Evolutionary conservation across 2,113 vertebrate species (phyloP).

Genomic region (Pachycephala philippinensis): DNA sequence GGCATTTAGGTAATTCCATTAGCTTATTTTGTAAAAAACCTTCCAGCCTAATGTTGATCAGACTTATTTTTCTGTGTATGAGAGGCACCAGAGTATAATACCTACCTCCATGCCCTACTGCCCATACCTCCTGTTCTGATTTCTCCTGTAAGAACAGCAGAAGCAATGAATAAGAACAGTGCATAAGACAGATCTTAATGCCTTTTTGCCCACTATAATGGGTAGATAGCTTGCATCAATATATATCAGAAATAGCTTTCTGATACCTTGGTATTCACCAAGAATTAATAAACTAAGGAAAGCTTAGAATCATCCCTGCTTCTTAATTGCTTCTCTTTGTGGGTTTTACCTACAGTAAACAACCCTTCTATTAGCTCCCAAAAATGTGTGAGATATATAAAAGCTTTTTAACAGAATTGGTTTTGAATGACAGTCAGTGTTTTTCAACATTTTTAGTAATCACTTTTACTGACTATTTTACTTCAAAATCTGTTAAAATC

Average conservation of each 20-base stretch:
- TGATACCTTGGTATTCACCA: not conserved
- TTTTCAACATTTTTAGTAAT: conserved; percentile 59
- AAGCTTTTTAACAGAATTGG: conserved; percentile 49
- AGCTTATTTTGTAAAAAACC: not conserved
- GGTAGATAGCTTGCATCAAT: not conserved
- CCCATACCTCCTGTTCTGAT: not conserved
- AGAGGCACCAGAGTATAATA: not conserved
- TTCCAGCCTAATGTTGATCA: not conserved
- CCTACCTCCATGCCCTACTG: not conserved
- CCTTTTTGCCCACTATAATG: not conserved
- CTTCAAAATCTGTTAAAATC: conserved; percentile 31
- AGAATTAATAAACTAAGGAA: not conserved
- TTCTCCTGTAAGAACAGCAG: not conserved
- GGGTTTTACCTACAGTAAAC: conserved; percentile 44
- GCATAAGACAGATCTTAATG: not conserved
- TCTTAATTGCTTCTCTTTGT: conserved; percentile 6
- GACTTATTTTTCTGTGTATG: not conserved
- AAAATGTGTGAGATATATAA: conserved; percentile 43
- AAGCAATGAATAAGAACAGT: not conserved
- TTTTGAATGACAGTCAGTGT: conserved; percentile 40
- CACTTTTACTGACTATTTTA: conserved; percentile 36
- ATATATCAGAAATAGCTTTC: not conserved
- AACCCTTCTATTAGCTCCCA: conserved; percentile 28
- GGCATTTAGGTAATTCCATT: not conserved
- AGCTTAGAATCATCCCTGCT: not conserved